Conservation (phyloP, 2,888 invertebrate genomes). For the Bhutanitis thaidina region DNA sequence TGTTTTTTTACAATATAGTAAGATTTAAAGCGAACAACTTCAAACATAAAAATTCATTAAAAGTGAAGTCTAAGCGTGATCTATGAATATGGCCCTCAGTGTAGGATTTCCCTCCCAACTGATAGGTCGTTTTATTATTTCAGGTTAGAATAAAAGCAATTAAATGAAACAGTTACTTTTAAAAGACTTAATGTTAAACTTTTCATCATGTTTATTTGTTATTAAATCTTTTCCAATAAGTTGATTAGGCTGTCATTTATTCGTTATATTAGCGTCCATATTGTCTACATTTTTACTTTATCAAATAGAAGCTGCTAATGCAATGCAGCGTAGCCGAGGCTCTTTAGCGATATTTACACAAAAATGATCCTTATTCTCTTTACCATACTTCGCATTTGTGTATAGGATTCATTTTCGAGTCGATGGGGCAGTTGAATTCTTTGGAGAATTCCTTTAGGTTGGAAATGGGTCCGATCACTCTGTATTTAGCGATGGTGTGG, state of each 20-base stretch:
- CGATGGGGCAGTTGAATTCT: conserved; percentile 86
- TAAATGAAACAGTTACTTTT: too few species aligned
- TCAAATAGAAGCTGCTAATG: conserved; percentile 21
- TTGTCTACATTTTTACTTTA: conserved; percentile 1
- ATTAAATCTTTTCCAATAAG: too few species aligned
- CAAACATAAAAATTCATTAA: too few species aligned
- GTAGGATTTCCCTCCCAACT: too few species aligned
- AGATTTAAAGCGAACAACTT: too few species aligned
- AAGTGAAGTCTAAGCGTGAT: too few species aligned
- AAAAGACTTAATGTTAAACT: too few species aligned
- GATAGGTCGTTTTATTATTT: too few species aligned
- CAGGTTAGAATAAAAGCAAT: too few species aligned
- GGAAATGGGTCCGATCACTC: conserved; percentile 92
- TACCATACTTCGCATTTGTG: conserved; percentile 95
- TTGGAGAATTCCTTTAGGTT: conserved; percentile 91
- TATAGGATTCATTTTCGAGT: conserved; percentile 91
- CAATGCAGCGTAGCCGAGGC: conserved; percentile 29
- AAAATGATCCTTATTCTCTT: conserved; percentile 20
- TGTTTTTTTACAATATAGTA: too few species aligned
- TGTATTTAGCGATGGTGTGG: conserved; percentile 92
- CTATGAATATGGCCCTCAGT: too few species aligned
- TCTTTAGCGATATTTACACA: conserved; percentile 21
- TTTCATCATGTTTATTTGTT: too few species aligned
- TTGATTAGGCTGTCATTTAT: not conserved
- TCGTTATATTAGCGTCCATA: conserved; percentile 5